Conservation (phyloP, 2,113 vertebrate genomes). For the Elephas maximus region DNA sequence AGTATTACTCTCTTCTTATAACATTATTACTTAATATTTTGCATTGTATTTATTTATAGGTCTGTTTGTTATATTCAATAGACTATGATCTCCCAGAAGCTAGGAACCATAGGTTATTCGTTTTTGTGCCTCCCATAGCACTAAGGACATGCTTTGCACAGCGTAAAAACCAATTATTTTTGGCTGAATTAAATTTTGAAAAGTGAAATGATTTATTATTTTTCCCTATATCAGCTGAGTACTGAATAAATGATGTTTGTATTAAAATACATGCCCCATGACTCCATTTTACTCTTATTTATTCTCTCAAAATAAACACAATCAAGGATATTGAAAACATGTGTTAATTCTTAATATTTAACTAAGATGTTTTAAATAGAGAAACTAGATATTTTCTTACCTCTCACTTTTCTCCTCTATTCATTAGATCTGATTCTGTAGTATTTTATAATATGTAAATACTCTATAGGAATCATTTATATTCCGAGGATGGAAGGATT, state of each 20-base stretch:
- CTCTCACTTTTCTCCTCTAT: not conserved
- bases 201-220: slow-evolving; percentile 3
- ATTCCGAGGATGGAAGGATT: not conserved
- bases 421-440: not conserved
- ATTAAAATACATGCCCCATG: not conserved
- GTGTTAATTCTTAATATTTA: slow-evolving; percentile 14
- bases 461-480: not conserved
- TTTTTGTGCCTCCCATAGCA: not conserved
- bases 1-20: not conserved
- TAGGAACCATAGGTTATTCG: not conserved
- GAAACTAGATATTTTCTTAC: not conserved
- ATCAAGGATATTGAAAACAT: not conserved
- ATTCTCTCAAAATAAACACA: slow-evolving; percentile 2
- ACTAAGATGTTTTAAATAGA: not conserved
- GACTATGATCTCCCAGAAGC: not conserved
- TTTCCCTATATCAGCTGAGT: not conserved
- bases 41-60: not conserved
- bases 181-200: slow-evolving; percentile 52
- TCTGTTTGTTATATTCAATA: slow-evolving; percentile 38
- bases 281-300: slow-evolving; percentile 4
- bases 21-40: not conserved
- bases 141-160: not conserved
- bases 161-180: slow-evolving; percentile 1
- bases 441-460: no score
- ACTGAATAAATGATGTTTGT: not conserved